A percentile compares a stretch with the other conserved stretches of the same genome.
These are phyloP conservation scores for Gymnopithys bicolor DNA, from an alignment of 2,797 vertebrate genomes.

Conservation along the genomic window DNA sequence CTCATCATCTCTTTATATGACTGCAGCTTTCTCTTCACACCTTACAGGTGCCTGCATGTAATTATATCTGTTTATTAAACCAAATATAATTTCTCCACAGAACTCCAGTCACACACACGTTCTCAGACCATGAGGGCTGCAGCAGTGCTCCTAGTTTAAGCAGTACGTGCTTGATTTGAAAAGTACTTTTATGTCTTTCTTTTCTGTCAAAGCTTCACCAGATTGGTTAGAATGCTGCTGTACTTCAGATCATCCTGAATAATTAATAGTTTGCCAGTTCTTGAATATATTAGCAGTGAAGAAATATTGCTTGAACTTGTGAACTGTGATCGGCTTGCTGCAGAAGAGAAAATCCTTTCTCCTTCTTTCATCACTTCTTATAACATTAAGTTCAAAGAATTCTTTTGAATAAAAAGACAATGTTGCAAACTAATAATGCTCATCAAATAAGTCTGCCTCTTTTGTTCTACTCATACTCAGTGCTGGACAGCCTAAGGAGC, in stretches of 20 bases:
- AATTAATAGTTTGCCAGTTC: slow-evolving; percentile 62
- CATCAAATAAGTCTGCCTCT: slow-evolving; percentile 22
- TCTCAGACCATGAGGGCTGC: background rate
- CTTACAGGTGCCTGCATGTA: accelerated
- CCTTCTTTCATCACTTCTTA: slow-evolving; percentile 12
- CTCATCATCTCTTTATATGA: background rate
- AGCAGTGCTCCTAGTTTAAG: background rate
- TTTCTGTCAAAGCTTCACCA: background rate
- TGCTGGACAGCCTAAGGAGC: background rate
- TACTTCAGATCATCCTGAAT: slow-evolving; percentile 50
- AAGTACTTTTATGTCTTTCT: background rate
- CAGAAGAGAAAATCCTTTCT: slow-evolving; percentile 22
- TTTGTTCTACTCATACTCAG: background rate
- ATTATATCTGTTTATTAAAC: background rate
- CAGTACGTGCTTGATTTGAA: background rate
- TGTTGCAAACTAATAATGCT: background rate
- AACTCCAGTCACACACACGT: background rate
- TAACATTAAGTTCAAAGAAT: background rate
- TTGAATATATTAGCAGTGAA: slow-evolving; percentile 44
- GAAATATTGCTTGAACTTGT: slow-evolving; percentile 57
- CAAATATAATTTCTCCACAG: background rate
- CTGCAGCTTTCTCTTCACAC: background rate
- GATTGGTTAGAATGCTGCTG: slow-evolving; percentile 10
- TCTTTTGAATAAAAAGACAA: slow-evolving; percentile 35
- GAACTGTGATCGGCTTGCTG: slow-evolving; percentile 28